These are phyloP conservation scores for Sphaerophoria taeniata DNA, from an alignment of 2,888 invertebrate genomes.

Conservation along the genomic window DNA sequence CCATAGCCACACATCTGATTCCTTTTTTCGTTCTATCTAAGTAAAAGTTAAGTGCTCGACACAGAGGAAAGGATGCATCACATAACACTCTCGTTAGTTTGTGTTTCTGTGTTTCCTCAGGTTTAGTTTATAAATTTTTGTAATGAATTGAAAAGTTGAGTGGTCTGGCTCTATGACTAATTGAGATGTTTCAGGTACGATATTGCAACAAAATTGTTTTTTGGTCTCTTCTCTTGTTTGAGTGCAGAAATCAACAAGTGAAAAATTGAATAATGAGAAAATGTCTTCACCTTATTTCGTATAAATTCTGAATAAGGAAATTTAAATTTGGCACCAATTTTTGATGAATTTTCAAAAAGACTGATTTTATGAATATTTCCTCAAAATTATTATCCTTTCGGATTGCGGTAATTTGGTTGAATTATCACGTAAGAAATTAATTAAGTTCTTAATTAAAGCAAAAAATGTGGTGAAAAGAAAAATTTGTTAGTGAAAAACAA, in stretches of 20 bases:
- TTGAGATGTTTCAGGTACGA: conserved; percentile 50
- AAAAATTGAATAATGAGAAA: conserved; percentile 7
- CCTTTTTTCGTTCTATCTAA: conserved; percentile 21
- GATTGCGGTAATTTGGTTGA: background rate
- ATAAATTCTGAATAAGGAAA: background rate
- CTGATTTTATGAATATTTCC: too few species aligned
- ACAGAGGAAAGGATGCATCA: conserved; percentile 8
- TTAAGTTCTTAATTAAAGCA: background rate
- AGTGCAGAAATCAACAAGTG: conserved; percentile 59
- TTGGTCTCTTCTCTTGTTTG: background rate
- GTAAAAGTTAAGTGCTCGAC: conserved; percentile 38
- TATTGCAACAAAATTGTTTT: conserved; percentile 19
- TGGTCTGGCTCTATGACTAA: conserved; percentile 49
- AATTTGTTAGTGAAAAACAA: too few species aligned
- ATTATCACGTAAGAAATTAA: background rate
- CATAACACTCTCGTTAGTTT: background rate
- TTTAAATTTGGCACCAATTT: conserved; percentile 24
- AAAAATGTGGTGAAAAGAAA: background rate
- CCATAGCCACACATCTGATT: conserved; percentile 22
- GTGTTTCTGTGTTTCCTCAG: background rate
- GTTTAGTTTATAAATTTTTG: background rate
- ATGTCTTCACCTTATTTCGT: conserved; percentile 12
- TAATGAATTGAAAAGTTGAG: conserved; percentile 2
- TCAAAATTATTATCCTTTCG: background rate
- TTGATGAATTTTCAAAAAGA: background rate